Conservation (phyloP, 1,140 invertebrate genomes). For the Theocolax elegans region DNA sequence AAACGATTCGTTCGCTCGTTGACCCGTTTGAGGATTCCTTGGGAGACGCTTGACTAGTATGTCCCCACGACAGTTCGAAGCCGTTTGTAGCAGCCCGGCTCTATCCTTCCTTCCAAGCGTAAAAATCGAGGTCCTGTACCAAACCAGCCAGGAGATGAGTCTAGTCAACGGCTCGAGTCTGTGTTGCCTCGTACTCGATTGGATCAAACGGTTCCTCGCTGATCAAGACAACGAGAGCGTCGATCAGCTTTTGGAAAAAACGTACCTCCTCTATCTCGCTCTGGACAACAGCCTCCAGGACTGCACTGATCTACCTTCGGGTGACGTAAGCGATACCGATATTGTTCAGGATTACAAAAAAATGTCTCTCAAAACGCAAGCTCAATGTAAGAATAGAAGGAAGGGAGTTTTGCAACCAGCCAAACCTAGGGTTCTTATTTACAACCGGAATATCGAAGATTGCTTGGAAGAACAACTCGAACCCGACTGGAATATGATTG, state of each 20-base stretch:
- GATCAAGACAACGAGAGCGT: slow-evolving; percentile 61
- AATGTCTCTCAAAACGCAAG: slow-evolving; percentile 68
- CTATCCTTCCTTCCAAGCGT: slow-evolving; percentile 74
- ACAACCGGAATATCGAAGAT: slow-evolving; percentile 72
- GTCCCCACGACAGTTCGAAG: slow-evolving; percentile 70
- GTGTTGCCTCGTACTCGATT: slow-evolving; percentile 76
- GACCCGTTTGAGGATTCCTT: too few relatives aligned
- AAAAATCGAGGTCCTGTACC: slow-evolving; percentile 75
- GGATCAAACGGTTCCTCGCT: slow-evolving; percentile 72
- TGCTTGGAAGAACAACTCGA: slow-evolving; percentile 67
- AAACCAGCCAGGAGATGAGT: slow-evolving; percentile 73
- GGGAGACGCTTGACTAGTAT: neutral
- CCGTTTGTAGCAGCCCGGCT: slow-evolving; percentile 70
- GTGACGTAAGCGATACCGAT: slow-evolving; percentile 77
- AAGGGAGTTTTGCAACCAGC: slow-evolving; percentile 70
- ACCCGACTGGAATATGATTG: slow-evolving; percentile 76
- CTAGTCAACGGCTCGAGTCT: slow-evolving; percentile 71
- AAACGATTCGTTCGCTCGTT: too few relatives aligned
- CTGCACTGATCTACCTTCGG: slow-evolving; percentile 78
- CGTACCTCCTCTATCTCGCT: slow-evolving; percentile 82
- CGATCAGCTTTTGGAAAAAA: slow-evolving; percentile 70
- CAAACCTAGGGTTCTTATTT: slow-evolving; percentile 73
- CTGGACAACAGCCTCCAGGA: slow-evolving; percentile 82
- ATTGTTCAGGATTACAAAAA: slow-evolving; percentile 86
- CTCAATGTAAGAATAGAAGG: slow-evolving; percentile 60